phyloP scores from a whole-genome alignment of 2,888 invertebrate genomes.

The Mythimna lalbum region DNA sequence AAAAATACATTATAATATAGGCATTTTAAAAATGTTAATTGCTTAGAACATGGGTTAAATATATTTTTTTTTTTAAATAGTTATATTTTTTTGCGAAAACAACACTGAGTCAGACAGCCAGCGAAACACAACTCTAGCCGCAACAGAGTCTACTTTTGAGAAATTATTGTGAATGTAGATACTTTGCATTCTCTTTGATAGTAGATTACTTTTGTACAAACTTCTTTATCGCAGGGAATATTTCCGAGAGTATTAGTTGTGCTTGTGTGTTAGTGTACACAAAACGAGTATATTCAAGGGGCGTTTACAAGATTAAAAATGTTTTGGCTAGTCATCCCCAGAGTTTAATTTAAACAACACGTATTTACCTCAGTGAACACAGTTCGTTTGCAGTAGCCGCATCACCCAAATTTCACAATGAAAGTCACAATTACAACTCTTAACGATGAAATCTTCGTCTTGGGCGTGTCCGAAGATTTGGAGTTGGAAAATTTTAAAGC shows the following conservation, averaged over 20 bases:
- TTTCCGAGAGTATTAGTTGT: slow-evolving; percentile 72
- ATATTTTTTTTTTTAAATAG: not conserved
- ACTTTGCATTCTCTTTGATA: too few species aligned
- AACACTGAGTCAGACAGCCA: slow-evolving; percentile 11
- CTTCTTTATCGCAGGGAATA: slow-evolving; percentile 66
- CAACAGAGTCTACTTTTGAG: slow-evolving; percentile 52
- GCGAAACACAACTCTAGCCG: slow-evolving; percentile 53
- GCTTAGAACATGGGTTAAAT: too few species aligned
- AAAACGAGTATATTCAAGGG: slow-evolving; percentile 53
- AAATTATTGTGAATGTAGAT: slow-evolving; percentile 37
- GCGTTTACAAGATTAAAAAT: slow-evolving; percentile 72
- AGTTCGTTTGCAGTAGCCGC: slow-evolving; percentile 55
- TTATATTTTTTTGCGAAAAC: not conserved
- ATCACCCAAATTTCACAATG: slow-evolving; percentile 91
- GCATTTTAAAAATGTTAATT: not conserved
- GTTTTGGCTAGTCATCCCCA: slow-evolving; percentile 82
- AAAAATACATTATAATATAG: too few species aligned
- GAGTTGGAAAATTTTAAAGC: slow-evolving; percentile 99
- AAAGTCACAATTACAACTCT: slow-evolving; percentile 98
- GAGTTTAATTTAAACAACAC: slow-evolving; percentile 76
- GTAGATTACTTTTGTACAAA: slow-evolving; percentile 38
- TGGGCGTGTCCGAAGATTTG: slow-evolving; percentile 98
- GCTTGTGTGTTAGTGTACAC: slow-evolving; percentile 61
- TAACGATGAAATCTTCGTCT: slow-evolving; percentile 96
- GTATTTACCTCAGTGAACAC: slow-evolving; percentile 69